Base-by-base conservation (phyloP, 1,140 invertebrate species). In the Drosophila kepulauana region DNA sequence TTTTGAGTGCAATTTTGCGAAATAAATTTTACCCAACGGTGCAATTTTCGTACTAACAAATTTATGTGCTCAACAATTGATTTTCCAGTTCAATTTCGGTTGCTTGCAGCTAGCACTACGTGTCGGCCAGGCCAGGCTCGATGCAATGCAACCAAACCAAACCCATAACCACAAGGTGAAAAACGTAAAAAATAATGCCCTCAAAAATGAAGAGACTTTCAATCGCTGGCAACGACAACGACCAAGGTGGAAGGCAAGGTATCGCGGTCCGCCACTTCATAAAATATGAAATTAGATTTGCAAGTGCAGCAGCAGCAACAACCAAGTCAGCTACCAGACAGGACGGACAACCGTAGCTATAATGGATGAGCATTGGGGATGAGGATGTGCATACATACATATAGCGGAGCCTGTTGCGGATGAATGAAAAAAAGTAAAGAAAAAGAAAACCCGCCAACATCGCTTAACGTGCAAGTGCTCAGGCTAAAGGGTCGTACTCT, bases 201-300 rank as follows among this genome's bases (percentile, higher is more conserved):
- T 20, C 25, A 54, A 62, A 75, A 69, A 56, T 56, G 58, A 69
- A 51, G 38, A 46, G 64, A 61, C 56, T n/a, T 64, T 33, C 16
- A 57, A 58, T 64, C 61, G 52, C 52, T 65, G 25, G 20, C 41
- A 75, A 75, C 38, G 49, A 52, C 11, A 25, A 25, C 20, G 66
- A 49, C 65, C 28, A n/a, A 58, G 43, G 66, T 25, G 20, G 6
- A 41, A 52, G 59, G 59, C 46, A 35, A 58, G 51, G 64, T 30
- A 51, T 52, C 30, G 73, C 68, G 46, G 59, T 16, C 35, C 58
- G 70, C 65, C 84, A 88, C 85, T 88, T 88, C 84, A 88, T 88
- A 89, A 87, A 87, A 87, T 87, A 87, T 87, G 84, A 87, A 87
- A 87, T 87, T 87, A 87, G 84, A 87, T 87, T 87, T 87, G 76